phyloP scores from a whole-genome alignment of 2,888 invertebrate genomes.

The Drosophila meridionalis region DNA sequence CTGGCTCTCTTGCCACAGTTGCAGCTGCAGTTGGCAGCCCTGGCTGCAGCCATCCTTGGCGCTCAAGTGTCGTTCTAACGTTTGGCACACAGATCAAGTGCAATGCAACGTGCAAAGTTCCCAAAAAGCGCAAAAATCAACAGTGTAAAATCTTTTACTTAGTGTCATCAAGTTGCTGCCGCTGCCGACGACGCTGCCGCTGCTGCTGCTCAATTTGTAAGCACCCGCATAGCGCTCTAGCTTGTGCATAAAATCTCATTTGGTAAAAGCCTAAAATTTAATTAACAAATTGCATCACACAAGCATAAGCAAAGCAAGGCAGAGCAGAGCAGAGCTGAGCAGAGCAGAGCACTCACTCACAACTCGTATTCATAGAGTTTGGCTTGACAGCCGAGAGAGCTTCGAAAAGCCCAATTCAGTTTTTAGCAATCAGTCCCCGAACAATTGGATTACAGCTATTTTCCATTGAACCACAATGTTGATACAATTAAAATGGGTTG shows the following conservation, averaged over 20 bases:
- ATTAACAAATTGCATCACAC: constrained; percentile 67
- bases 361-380: neutral
- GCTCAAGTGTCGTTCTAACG: constrained; percentile 76
- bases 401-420: constrained; percentile 2
- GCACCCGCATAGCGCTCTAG: constrained; percentile 57
- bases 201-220: constrained; percentile 52
- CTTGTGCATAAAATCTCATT: constrained; percentile 54
- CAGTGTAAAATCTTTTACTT: constrained; percentile 81
- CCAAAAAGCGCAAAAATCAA: constrained; percentile 80
- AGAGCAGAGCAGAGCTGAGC: neutral
- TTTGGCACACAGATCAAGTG: constrained; percentile 82
- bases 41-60: constrained; percentile 18
- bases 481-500: constrained; percentile 30
- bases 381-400: neutral
- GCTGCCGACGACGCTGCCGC: constrained; percentile 24
- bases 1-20: constrained; percentile 11
- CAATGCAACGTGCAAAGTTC: constrained; percentile 80
- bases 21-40: constrained; percentile 14
- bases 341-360: neutral
- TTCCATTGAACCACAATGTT: constrained; percentile 19
- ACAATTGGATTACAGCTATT: constrained; percentile 44
- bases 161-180: constrained; percentile 71
- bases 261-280: constrained; percentile 72
- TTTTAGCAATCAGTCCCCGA: constrained; percentile 11
- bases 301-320: constrained; percentile 17